phyloP scores from a whole-genome alignment of 2,797 vertebrate species.

The Taenioides sp. region DNA sequence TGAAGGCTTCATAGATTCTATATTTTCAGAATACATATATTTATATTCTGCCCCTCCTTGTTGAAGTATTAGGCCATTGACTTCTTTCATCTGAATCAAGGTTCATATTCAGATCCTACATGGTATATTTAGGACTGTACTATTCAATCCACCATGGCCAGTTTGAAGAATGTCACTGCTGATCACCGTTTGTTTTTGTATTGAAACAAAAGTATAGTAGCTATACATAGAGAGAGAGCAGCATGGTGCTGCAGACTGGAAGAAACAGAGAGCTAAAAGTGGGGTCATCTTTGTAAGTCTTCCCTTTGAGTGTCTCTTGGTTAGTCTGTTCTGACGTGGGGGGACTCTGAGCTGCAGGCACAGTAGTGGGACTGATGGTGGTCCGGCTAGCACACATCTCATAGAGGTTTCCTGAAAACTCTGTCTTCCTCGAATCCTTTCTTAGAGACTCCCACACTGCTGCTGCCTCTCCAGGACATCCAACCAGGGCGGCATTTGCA shows the following conservation, averaged over 20 bases:
- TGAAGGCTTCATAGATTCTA: not conserved
- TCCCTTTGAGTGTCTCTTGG: slow-evolving; percentile 85
- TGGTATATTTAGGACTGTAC: not conserved
- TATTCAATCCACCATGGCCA: not conserved
- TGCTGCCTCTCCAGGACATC: slow-evolving; percentile 86
- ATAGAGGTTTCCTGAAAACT: slow-evolving; percentile 90
- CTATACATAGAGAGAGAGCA: slow-evolving; percentile 55
- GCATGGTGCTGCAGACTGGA: slow-evolving; percentile 56
- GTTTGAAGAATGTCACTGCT: not conserved
- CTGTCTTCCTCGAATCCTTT: slow-evolving; percentile 86
- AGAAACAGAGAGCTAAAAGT: slow-evolving; percentile 60
- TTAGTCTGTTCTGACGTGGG: slow-evolving; percentile 80
- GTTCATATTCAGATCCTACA: not conserved
- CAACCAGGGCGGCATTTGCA: slow-evolving; percentile 80
- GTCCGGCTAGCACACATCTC: slow-evolving; percentile 82
- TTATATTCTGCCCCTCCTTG: not conserved
- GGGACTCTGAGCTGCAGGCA: slow-evolving; percentile 58
- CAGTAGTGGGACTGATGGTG: slow-evolving; percentile 61
- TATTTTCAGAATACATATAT: not conserved
- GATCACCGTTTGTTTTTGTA: too few relatives aligned
- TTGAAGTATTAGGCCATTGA: not conserved
- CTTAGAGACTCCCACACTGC: slow-evolving; percentile 91
- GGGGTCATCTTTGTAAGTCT: slow-evolving; percentile 49
- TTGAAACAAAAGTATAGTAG: not conserved
- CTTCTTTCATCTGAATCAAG: not conserved